A percentile compares a stretch with the other conserved stretches of the same genome.
phyloP scores from a whole-genome alignment of 1,140 invertebrate species.

The Caerostris darwini region DNA sequence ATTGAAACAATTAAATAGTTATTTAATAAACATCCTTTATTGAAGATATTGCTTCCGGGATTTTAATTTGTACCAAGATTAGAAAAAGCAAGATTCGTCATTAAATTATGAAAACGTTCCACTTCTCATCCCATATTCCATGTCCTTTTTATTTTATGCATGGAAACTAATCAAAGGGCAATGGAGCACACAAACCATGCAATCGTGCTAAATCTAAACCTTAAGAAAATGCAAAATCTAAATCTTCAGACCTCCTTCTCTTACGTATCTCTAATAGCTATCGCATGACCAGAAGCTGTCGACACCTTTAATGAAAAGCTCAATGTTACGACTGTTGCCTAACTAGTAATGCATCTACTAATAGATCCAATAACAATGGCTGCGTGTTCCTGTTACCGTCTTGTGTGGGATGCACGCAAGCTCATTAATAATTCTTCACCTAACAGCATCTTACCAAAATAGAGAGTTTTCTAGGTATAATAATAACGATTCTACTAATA shows the following conservation, averaged over 20 bases:
- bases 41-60: no score
- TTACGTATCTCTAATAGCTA: background rate
- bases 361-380: background rate
- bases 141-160: no score
- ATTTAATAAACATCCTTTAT: no score
- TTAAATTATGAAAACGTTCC: no score
- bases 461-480: constrained; percentile 47
- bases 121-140: no score
- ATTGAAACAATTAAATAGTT: no score
- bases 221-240: no score
- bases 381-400: background rate
- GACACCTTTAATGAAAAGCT: constrained; percentile 3
- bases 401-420: background rate
- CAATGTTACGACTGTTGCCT: background rate
- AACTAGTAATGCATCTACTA: background rate
- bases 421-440: constrained; percentile 36
- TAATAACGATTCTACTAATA: constrained; percentile 28
- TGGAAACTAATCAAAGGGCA: no score
- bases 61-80: no score
- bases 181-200: background rate
- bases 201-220: background rate
- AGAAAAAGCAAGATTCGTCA: no score
- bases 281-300: background rate
- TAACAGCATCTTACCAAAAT: constrained; percentile 42
- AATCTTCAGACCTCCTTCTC: no score